Evolutionary conservation across 2,888 invertebrate genomes (phyloP), one percentile per base, ranked within the genome.

Genomic region (Bombylius major): DNA sequence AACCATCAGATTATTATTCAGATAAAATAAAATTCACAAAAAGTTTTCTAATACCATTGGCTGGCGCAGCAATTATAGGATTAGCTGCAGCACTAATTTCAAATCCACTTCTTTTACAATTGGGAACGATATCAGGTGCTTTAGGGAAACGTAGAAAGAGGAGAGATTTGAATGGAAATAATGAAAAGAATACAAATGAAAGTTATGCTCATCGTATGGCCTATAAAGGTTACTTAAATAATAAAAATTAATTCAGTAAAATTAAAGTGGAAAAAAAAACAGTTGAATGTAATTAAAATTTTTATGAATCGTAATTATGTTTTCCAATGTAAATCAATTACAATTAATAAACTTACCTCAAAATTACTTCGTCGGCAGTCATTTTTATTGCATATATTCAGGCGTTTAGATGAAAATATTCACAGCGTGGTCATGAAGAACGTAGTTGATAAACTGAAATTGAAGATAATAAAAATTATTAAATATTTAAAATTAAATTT

Each of bases 21-120:
- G 55, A 46, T 11, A 73, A 72, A 55, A 68, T 68, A 47, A 63
- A 71, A 23, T 60, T 73, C 45, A 70, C 73, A 34, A 83, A 83
- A 72, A 78, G 82, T 48, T 71, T 85, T 46, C 70, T 86, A 51
- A 79, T 84, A 68, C 89, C 89, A 1, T 71, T 89, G 61, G 89
- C 88, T 46, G 89, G 89, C 32, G 81, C 88, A 49, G 89, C 89
- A 1, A 77, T 90, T n/a, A 72, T 87, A 51, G 89, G 89, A 45
- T 87, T 88, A 39, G 88, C 89, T 3, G 89, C 89, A 32, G 83
- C 89, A 14, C 75, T 89, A 57, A 84, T 87, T 54, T 80, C 80
- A 62, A 88, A 89, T 72, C 89, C 90, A 5, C 78, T 89, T 53
- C 78, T 90, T 13, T 71, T 90, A 45, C 89, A 89, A 69, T 77